A percentile compares a stretch with the other conserved stretches of the same genome.
Conservation (phyloP, 2,888 invertebrate genomes). For the Ephialtes manifestator region DNA sequence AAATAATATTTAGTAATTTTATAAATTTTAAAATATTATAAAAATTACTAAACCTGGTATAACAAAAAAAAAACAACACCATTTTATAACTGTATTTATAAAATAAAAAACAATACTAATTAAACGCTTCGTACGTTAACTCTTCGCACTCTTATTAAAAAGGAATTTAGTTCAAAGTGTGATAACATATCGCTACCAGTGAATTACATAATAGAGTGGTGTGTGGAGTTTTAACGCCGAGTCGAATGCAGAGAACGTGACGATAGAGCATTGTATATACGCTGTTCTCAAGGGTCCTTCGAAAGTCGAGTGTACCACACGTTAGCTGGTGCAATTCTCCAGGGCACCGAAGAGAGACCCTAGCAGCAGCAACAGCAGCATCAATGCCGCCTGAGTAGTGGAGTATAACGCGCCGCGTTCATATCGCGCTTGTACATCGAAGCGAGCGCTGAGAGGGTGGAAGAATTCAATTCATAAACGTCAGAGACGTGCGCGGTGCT, state of each 20-base stretch:
- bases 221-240: background rate
- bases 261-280: background rate
- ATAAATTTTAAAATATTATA: too few relatives aligned
- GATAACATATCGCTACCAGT: constrained; percentile 20
- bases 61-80: too few relatives aligned
- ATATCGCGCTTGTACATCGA: constrained; percentile 69
- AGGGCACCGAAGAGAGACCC: constrained; percentile 10
- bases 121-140: background rate
- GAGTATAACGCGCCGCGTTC: constrained; percentile 25
- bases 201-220: constrained; percentile 16
- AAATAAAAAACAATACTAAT: background rate
- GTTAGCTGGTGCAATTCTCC: constrained; percentile 36
- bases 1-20: too few relatives aligned
- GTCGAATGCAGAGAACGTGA: constrained; percentile 6
- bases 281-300: constrained; percentile 51
- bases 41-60: too few relatives aligned
- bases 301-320: constrained; percentile 46
- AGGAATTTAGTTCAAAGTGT: background rate
- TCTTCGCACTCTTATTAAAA: background rate
- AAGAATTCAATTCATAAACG: constrained; percentile 80
- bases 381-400: constrained; percentile 21
- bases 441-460: constrained; percentile 59
- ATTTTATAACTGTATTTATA: background rate
- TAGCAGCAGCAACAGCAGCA: constrained; percentile 2
- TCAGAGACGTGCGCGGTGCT: constrained; percentile 53